These are phyloP conservation scores for Leuciscus waleckii DNA, from an alignment of 2,797 vertebrate species.

Conservation along the genomic window DNA sequence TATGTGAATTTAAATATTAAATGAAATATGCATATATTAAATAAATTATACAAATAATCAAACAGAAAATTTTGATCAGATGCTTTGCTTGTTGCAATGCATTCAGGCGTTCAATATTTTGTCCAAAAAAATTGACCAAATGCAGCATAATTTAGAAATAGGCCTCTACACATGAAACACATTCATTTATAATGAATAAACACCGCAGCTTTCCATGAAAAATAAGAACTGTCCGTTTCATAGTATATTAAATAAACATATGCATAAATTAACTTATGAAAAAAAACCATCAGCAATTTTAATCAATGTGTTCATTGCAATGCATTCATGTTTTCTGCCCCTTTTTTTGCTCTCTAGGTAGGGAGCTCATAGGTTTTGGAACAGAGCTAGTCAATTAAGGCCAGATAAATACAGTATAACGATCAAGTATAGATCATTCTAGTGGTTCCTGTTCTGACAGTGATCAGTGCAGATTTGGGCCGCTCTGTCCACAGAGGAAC, in stretches of 20 bases:
- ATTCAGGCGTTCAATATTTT: background rate
- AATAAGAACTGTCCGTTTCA: background rate
- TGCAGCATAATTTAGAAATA: background rate
- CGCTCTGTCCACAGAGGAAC: conserved; percentile 16
- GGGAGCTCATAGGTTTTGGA: too few species aligned
- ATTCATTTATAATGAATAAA: background rate
- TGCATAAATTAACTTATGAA: background rate
- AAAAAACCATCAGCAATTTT: background rate
- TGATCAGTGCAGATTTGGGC: conserved; percentile 30
- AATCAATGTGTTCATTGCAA: background rate
- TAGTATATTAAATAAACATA: background rate
- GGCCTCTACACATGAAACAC: background rate
- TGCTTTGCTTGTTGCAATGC: background rate
- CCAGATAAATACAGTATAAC: too few species aligned
- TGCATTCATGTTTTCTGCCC: too few species aligned
- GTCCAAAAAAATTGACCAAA: background rate
- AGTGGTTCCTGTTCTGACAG: conserved; percentile 23
- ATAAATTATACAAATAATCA: background rate
- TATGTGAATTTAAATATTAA: too few species aligned
- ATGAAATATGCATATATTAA: background rate
- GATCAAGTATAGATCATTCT: too few species aligned
- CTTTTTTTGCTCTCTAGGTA: too few species aligned
- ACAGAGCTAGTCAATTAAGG: too few species aligned
- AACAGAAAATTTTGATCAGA: background rate
- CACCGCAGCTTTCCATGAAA: background rate